Conservation (phyloP, 2,797 vertebrate species). For the Mallotus villosus region DNA sequence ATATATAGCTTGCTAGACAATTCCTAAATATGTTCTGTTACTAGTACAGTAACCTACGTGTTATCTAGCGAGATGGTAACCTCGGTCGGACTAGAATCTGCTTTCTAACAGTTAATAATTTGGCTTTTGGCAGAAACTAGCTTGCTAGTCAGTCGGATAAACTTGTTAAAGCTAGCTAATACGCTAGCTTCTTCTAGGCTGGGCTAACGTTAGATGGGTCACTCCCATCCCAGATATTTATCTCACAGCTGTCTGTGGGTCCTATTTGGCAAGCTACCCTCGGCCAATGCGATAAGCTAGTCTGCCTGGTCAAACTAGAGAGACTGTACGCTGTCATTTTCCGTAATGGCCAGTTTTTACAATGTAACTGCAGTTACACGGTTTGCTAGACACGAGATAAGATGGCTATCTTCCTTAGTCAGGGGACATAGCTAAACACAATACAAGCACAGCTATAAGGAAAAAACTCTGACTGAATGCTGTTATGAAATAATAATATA, state of each 20-base stretch:
- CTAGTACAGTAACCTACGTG: too few relatives aligned
- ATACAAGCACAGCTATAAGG: too few relatives aligned
- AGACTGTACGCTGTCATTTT: neutral
- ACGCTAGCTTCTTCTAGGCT: neutral
- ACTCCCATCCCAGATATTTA: slow-evolving; percentile 1
- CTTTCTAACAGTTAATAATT: neutral
- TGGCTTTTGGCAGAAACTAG: slow-evolving; percentile 1
- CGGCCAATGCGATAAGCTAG: neutral
- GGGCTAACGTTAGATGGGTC: neutral
- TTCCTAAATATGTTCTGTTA: neutral
- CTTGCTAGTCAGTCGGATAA: neutral
- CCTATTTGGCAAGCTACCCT: neutral
- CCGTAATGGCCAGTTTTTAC: neutral
- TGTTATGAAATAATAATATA: too few relatives aligned
- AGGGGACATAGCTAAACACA: neutral
- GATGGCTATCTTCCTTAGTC: neutral
- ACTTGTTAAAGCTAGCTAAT: neutral
- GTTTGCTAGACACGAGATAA: neutral
- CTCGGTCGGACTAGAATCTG: neutral
- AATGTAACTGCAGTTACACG: neutral
- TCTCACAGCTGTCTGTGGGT: neutral
- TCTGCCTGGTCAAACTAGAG: neutral
- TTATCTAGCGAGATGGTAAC: neutral
- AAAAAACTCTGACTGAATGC: too few relatives aligned
- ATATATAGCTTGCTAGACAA: neutral